These are phyloP conservation scores for Agrilus mali DNA, from an alignment of 2,888 invertebrate genomes.

Conservation along the genomic window DNA sequence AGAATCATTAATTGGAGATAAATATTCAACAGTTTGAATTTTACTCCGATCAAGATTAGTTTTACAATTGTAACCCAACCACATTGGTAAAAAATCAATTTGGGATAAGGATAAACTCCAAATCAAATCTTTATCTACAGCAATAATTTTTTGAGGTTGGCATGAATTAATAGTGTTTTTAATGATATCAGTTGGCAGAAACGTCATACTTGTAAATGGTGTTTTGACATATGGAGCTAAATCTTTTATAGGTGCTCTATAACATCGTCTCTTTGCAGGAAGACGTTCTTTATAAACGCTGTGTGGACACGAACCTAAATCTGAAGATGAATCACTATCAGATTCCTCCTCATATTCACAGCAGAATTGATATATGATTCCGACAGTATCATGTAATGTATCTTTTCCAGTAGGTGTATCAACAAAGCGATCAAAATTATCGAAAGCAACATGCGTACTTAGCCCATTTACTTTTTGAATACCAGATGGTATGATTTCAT, in stretches of 20 bases:
- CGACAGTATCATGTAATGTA: no score
- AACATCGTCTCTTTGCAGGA: no score
- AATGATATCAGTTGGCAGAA: no score
- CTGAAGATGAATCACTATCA: no score
- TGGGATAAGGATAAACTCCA: conserved; percentile 16
- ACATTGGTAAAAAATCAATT: conserved; percentile 17
- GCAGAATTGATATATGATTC: no score
- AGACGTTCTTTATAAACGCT: no score
- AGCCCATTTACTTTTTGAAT: conserved; percentile 1
- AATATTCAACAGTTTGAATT: conserved; percentile 18
- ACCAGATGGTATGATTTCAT: conserved; percentile 14
- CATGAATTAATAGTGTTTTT: no score
- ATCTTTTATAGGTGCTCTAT: no score
- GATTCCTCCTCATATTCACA: no score
- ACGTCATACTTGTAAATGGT: no score
- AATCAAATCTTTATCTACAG: conserved; percentile 18
- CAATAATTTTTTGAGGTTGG: conserved; percentile 7
- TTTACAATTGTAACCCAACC: conserved; percentile 19
- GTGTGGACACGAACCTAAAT: no score
- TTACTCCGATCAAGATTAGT: conserved; percentile 12
- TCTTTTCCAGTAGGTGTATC: not conserved
- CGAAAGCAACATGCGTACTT: not conserved
- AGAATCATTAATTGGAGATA: conserved; percentile 22
- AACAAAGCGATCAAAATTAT: not conserved
- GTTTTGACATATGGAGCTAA: no score